A percentile compares a stretch with the other conserved stretches of the same genome.
These are phyloP conservation scores for Sebastes aleutianus DNA, from an alignment of 2,797 vertebrate species.

Conservation along the genomic window DNA sequence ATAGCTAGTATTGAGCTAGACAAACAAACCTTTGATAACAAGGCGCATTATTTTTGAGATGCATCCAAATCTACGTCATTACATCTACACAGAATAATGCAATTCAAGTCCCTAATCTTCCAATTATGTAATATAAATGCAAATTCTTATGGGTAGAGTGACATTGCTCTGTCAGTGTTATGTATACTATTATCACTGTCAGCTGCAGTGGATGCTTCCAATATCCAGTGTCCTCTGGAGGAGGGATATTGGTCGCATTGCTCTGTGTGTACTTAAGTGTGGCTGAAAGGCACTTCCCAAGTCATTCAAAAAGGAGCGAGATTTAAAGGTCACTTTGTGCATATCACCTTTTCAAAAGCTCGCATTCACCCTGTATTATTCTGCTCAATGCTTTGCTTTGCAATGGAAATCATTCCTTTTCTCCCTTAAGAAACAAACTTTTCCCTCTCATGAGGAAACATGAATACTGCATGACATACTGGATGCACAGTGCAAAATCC, in stretches of 20 bases:
- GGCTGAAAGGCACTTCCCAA: constrained; percentile 46
- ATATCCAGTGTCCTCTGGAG: constrained; percentile 48
- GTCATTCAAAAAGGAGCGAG: constrained; percentile 39
- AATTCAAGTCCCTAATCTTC: constrained; percentile 46
- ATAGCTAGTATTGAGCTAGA: constrained; percentile 10
- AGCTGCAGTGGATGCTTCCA: constrained; percentile 37
- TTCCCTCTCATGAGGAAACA: constrained; percentile 54
- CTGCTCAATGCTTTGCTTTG: constrained; percentile 60
- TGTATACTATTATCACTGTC: constrained; percentile 36
- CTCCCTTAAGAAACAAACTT: constrained; percentile 60
- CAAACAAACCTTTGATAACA: constrained; percentile 52
- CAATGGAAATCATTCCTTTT: constrained; percentile 57
- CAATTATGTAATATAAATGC: constrained; percentile 67
- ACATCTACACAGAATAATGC: constrained; percentile 31
- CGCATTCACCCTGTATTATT: constrained; percentile 59
- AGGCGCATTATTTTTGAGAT: constrained; percentile 39
- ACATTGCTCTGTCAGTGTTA: constrained; percentile 46
- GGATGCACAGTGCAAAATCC: constrained; percentile 33
- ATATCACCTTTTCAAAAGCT: constrained; percentile 68
- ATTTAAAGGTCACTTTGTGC: constrained; percentile 71
- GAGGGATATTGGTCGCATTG: constrained; percentile 34
- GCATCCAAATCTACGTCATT: constrained; percentile 45
- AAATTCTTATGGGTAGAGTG: constrained; percentile 56
- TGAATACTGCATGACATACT: constrained; percentile 59
- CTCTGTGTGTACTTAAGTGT: constrained; percentile 24